Conservation (phyloP, 2,888 invertebrate genomes). For the Leucania comma region DNA sequence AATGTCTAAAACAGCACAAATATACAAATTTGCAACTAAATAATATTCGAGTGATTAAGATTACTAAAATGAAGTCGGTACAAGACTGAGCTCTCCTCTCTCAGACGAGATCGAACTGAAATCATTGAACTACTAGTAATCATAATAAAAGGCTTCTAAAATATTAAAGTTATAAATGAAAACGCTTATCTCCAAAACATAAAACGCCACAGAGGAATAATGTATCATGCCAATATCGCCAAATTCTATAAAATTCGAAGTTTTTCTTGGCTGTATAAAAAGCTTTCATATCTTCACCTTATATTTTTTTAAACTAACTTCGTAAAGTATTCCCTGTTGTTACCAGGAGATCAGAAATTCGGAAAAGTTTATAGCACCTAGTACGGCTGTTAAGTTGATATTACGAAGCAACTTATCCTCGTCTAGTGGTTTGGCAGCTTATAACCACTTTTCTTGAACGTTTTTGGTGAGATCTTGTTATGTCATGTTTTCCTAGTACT, state of each 20-base stretch:
- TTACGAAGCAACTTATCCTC: constrained; percentile 29
- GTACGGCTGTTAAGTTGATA: constrained; percentile 42
- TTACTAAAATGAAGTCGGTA: neutral
- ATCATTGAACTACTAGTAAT: constrained; percentile 4
- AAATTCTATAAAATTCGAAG: constrained; percentile 25
- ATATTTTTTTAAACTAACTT: constrained; percentile 39
- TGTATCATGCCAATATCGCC: constrained; percentile 17
- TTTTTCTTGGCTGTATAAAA: neutral
- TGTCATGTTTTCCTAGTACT: constrained; percentile 44
- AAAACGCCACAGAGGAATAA: constrained; percentile 31
- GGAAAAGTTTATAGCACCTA: constrained; percentile 49
- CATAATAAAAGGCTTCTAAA: constrained; percentile 4
- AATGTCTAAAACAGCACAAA: too few relatives aligned
- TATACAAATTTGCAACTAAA: too few relatives aligned
- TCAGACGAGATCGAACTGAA: neutral
- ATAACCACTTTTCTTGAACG: constrained; percentile 25
- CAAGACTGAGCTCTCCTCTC: neutral
- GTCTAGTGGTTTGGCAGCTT: constrained; percentile 36
- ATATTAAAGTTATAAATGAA: constrained; percentile 26
- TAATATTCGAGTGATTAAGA: neutral
- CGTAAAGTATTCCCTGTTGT: constrained; percentile 36
- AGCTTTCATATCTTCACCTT: neutral
- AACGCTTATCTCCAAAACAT: constrained; percentile 19
- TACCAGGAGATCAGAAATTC: constrained; percentile 54
- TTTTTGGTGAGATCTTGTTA: constrained; percentile 40